A percentile compares a stretch with the other conserved stretches of the same genome.
These are phyloP conservation scores for Eupithecia inturbata DNA, from an alignment of 2,888 invertebrate species.

Conservation along the genomic window DNA sequence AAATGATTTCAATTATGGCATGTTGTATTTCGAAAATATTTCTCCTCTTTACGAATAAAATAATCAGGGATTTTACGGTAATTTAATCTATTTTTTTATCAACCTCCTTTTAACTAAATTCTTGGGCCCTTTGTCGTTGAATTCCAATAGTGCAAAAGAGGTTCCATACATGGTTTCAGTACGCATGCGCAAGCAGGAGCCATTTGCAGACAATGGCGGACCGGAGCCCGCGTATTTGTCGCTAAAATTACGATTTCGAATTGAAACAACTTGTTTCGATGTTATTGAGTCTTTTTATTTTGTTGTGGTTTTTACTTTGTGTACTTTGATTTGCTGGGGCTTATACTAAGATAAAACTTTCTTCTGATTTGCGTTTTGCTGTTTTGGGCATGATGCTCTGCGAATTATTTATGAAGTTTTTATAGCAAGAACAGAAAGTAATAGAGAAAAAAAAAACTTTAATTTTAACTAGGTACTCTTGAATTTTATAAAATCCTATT, in stretches of 20 bases:
- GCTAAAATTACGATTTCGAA: conserved; percentile 33
- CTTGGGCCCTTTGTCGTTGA: conserved; percentile 9
- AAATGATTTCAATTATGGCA: not conserved
- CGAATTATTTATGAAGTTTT: not conserved
- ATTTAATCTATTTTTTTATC: not conserved
- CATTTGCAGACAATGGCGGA: conserved; percentile 64
- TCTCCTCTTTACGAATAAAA: not conserved
- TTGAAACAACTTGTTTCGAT: conserved; percentile 40
- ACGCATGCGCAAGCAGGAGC: conserved; percentile 76
- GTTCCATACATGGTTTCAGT: conserved; percentile 38
- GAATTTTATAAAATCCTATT: too few relatives aligned
- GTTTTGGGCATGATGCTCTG: not conserved
- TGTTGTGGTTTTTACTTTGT: conserved; percentile 8
- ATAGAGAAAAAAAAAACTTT: too few relatives aligned
- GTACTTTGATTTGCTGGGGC: conserved; percentile 16
- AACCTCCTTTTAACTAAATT: conserved; percentile 2
- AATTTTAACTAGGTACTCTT: not conserved
- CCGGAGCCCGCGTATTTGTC: conserved; percentile 61
- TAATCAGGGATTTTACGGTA: not conserved
- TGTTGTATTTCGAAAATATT: not conserved
- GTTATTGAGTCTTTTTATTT: conserved; percentile 34
- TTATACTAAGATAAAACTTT: not conserved
- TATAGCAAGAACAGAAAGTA: not conserved
- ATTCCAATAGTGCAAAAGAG: conserved; percentile 32
- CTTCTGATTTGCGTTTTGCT: not conserved